These are phyloP conservation scores for Spicauda simplicius DNA, from an alignment of 2,888 invertebrate species.

Conservation along the genomic window DNA sequence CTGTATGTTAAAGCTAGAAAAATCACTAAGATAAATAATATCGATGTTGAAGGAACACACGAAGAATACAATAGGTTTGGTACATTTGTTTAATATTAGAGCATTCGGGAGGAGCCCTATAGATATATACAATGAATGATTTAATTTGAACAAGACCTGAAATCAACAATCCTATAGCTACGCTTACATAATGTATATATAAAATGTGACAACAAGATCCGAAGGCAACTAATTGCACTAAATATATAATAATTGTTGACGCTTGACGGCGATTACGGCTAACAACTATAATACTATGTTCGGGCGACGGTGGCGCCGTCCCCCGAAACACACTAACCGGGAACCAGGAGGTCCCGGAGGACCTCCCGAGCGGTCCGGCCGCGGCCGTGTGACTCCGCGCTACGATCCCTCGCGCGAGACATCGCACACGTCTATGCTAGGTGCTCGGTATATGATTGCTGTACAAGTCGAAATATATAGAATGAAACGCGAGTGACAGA, in stretches of 20 bases:
- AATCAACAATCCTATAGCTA: constrained; percentile 34
- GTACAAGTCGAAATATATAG: background rate
- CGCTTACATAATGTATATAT: constrained; percentile 36
- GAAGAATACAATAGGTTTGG: constrained; percentile 30
- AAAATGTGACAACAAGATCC: constrained; percentile 58
- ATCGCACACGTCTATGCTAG: background rate
- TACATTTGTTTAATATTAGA: constrained; percentile 24
- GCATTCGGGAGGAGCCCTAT: constrained; percentile 15
- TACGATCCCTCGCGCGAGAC: background rate
- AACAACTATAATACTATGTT: constrained; percentile 53
- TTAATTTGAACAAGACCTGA: constrained; percentile 12
- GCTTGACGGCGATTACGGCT: constrained; percentile 56
- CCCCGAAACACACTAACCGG: background rate
- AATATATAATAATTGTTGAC: constrained; percentile 51
- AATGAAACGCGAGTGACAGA: background rate
- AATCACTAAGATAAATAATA: constrained; percentile 4
- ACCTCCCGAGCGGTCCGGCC: background rate
- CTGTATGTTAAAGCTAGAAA: background rate
- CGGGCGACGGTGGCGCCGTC: constrained; percentile 15
- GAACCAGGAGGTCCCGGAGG: background rate
- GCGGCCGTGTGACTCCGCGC: constrained; percentile 1
- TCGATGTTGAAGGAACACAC: constrained; percentile 28
- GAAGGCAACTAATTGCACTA: constrained; percentile 70
- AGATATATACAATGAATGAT: constrained; percentile 34
- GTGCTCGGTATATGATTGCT: background rate